These are phyloP conservation scores for Nudaria mundana DNA, from an alignment of 2,888 invertebrate genomes.

Conservation along the genomic window DNA sequence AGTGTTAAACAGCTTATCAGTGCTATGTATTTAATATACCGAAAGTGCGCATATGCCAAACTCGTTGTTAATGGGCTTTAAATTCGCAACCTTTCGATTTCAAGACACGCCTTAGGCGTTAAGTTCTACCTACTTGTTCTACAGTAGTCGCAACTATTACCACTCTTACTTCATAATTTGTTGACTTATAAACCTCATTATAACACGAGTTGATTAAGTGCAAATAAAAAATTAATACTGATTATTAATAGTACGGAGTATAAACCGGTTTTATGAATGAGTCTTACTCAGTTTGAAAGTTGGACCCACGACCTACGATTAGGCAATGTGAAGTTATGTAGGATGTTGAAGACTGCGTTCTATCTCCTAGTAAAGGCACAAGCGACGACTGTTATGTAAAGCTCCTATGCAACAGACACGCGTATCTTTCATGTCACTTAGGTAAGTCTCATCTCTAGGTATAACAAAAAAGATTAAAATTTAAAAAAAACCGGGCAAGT, in stretches of 20 bases:
- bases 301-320: constrained; percentile 66
- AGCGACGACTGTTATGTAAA: constrained; percentile 27
- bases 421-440: neutral
- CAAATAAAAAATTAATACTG: too few relatives aligned
- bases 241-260: constrained; percentile 67
- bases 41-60: too few relatives aligned
- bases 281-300: constrained; percentile 66
- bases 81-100: neutral
- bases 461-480: too few relatives aligned
- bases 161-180: constrained; percentile 59
- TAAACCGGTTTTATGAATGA: constrained; percentile 64
- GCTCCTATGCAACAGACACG: constrained; percentile 8
- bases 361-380: constrained; percentile 15
- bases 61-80: too few relatives aligned
- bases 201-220: constrained; percentile 47
- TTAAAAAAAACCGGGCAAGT: too few relatives aligned
- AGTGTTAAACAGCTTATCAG: too few relatives aligned
- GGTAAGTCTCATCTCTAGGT: neutral
- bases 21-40: too few relatives aligned
- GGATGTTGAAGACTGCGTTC: constrained; percentile 42
- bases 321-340: constrained; percentile 62
- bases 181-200: constrained; percentile 58
- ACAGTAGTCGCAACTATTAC: constrained; percentile 17
- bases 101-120: neutral
- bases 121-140: neutral